A percentile compares a stretch with the other conserved stretches of the same genome.
phyloP scores from a whole-genome alignment of 2,113 vertebrate genomes.

The Cryptomyrus ogoouensis region DNA sequence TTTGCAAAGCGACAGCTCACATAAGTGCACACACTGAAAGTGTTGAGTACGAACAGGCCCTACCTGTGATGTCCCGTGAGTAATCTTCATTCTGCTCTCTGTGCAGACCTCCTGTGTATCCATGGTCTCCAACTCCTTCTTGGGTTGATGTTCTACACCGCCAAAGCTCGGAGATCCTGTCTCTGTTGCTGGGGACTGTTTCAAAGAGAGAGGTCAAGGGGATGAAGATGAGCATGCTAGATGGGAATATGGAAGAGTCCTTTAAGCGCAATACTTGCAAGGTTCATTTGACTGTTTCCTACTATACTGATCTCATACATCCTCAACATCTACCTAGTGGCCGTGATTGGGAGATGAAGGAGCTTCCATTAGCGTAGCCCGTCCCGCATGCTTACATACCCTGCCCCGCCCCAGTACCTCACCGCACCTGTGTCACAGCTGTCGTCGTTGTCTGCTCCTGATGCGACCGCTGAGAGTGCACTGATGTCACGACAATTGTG shows the following conservation, averaged over 20 bases:
- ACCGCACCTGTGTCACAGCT: not conserved
- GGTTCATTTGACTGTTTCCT: not conserved
- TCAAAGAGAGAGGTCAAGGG: not conserved
- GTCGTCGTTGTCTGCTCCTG: not conserved
- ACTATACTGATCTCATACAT: not conserved
- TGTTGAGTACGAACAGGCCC: constrained; percentile 4
- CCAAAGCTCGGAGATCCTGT: constrained; percentile 29
- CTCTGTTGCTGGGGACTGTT: constrained; percentile 18
- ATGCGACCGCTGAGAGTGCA: not conserved
- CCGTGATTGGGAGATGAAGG: not conserved
- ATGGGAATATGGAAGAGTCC: not conserved
- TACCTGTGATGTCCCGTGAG: constrained; percentile 77
- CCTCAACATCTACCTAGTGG: not conserved
- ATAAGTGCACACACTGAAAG: not conserved
- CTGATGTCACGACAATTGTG: not conserved
- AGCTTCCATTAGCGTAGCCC: not conserved
- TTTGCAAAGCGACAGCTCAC: not conserved
- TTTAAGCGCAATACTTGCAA: not conserved
- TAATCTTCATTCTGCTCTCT: constrained; percentile 77
- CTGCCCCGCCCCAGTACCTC: not conserved
- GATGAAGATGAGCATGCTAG: not conserved
- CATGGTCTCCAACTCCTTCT: constrained; percentile 63
- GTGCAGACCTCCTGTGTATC: constrained; percentile 77
- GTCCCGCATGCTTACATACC: not conserved
- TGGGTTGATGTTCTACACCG: constrained; percentile 14